These are phyloP conservation scores for Stegophylla sp. DNA, from an alignment of 2,888 invertebrate species.

Conservation along the genomic window DNA sequence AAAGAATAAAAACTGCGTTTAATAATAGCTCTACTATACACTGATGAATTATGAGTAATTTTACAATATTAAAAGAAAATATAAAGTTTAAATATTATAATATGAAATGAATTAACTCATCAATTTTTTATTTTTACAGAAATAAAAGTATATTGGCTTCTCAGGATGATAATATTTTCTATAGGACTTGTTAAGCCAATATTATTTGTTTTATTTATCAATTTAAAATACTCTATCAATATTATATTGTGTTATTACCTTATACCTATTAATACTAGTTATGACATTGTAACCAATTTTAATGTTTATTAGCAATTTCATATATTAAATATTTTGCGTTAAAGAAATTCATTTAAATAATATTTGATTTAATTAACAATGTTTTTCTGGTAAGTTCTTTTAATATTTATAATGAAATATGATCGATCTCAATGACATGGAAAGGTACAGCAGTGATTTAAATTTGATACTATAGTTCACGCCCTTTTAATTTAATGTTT, in stretches of 20 bases:
- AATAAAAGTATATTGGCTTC: slow-evolving; percentile 50
- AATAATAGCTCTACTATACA: slow-evolving; percentile 35
- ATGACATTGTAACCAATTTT: slow-evolving; percentile 12
- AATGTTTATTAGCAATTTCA: not conserved
- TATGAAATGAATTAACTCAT: slow-evolving; percentile 9
- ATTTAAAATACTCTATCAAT: not conserved
- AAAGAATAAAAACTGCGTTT: slow-evolving; percentile 31
- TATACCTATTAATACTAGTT: not conserved
- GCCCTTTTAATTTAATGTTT: slow-evolving; percentile 14
- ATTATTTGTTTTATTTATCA: slow-evolving; percentile 22
- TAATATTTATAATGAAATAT: not conserved
- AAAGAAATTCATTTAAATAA: not conserved
- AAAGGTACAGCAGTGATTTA: not conserved
- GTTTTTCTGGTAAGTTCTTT: slow-evolving; percentile 1
- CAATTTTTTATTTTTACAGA: slow-evolving; percentile 26
- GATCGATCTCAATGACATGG: not conserved
- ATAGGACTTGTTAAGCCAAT: slow-evolving; percentile 55
- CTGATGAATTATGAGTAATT: slow-evolving; percentile 29
- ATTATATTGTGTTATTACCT: not conserved
- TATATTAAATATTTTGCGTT: not conserved
- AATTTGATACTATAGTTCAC: not conserved
- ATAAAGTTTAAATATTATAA: not conserved
- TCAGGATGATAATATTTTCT: slow-evolving; percentile 51
- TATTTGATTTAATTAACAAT: slow-evolving; percentile 2
- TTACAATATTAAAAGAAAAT: slow-evolving; percentile 7